These are phyloP conservation scores for Drepanosiphum platanoidis DNA, from an alignment of 2,888 invertebrate genomes.

Conservation along the genomic window DNA sequence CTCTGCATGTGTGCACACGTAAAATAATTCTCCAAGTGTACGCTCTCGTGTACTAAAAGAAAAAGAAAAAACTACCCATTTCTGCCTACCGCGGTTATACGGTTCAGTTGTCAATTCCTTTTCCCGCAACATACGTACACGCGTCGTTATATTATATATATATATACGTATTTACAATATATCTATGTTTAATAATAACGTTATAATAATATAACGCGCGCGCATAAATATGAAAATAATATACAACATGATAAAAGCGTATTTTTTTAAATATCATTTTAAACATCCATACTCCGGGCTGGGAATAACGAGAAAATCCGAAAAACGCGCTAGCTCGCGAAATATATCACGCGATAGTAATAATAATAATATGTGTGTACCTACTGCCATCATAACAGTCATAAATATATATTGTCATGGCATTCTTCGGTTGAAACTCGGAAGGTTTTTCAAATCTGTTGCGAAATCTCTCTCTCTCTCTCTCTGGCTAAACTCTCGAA, in stretches of 20 bases:
- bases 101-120: constrained; percentile 2
- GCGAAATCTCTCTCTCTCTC: not conserved
- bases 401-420: constrained; percentile 5
- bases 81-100: not conserved
- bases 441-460: not conserved
- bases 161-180: no score
- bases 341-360: no score
- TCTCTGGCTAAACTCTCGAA: not conserved
- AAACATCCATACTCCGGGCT: no score
- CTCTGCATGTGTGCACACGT: not conserved
- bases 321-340: no score
- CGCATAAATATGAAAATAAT: not conserved
- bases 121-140: not conserved
- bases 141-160: no score
- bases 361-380: not conserved
- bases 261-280: constrained; percentile 5
- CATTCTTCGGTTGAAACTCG: not conserved
- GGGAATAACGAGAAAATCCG: no score
- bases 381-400: not conserved
- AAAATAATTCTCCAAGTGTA: constrained; percentile 1
- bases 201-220: not conserved
- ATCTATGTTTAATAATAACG: not conserved
- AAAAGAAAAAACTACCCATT: constrained; percentile 26
- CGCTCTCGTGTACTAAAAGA: not conserved
- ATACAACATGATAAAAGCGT: not conserved